Percentiles rank a stretch among this genome's conserved stretches.
Conservation (phyloP, 1,140 invertebrate species). For the Spodoptera litura region DNA sequence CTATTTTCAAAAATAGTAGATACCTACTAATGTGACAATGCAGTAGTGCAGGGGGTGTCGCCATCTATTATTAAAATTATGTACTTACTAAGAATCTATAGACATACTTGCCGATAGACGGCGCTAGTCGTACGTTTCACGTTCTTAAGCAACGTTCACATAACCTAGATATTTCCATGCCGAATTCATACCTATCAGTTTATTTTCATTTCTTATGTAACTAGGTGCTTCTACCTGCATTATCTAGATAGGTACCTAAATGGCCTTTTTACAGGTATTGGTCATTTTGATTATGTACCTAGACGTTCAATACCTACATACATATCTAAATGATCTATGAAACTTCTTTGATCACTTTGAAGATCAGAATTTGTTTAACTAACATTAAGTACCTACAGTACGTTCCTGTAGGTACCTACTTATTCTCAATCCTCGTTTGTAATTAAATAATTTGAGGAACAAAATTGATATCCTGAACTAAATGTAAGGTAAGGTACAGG, state of each 20-base stretch:
- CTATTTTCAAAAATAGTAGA: background rate
- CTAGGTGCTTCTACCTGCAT: background rate
- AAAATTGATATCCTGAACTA: conserved; percentile 48
- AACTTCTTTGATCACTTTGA: too few relatives aligned
- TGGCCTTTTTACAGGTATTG: background rate
- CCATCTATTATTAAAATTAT: background rate
- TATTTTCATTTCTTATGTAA: background rate
- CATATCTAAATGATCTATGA: too few relatives aligned
- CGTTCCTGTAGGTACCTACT: too few relatives aligned
- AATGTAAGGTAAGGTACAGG: conserved; percentile 2
- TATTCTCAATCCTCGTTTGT: conserved; percentile 2
- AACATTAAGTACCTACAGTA: too few relatives aligned
- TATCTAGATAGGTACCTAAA: background rate
- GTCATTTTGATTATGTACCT: too few relatives aligned
- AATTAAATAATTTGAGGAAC: conserved; percentile 24
- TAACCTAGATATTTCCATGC: background rate
- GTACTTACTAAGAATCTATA: background rate
- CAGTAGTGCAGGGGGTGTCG: background rate
- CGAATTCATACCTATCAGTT: too few relatives aligned
- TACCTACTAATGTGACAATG: background rate
- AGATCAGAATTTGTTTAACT: too few relatives aligned
- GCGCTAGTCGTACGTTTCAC: conserved; percentile 30
- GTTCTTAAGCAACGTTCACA: conserved; percentile 36
- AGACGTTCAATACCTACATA: too few relatives aligned
- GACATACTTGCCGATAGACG: conserved; percentile 7